Percentiles rank a stretch among this genome's conserved stretches.
These are phyloP conservation scores for Dorcus parallelipipedus DNA, from an alignment of 2,888 invertebrate species.

Conservation along the genomic window DNA sequence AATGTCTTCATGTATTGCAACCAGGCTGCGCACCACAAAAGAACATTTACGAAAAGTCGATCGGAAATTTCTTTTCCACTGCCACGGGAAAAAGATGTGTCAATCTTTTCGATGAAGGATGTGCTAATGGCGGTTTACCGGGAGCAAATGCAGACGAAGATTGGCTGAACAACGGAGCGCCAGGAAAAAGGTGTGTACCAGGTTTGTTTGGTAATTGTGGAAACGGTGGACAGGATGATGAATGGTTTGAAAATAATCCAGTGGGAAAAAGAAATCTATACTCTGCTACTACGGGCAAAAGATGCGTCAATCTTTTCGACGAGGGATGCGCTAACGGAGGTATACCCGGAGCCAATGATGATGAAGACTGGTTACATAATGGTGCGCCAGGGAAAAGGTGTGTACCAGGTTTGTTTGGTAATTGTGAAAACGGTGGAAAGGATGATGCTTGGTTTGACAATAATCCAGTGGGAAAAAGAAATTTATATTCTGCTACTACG, in stretches of 20 bases:
- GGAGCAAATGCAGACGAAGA: background rate
- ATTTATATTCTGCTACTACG: background rate
- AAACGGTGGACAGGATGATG: background rate
- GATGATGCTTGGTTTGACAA: background rate
- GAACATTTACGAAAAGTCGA: too few species aligned
- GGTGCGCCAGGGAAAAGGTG: background rate
- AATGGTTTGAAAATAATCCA: background rate
- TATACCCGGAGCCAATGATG: background rate
- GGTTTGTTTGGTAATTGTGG: background rate
- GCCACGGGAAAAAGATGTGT: conserved; percentile 9
- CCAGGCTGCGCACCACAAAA: too few species aligned
- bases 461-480: background rate
- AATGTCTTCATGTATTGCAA: too few species aligned
- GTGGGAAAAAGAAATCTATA: background rate
- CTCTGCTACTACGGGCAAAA: background rate
- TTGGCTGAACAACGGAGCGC: background rate
- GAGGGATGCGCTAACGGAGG: background rate
- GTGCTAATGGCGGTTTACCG: background rate
- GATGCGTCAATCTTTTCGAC: conserved; percentile 8
- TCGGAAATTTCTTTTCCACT: background rate
- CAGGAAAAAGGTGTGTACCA: background rate
- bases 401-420: too few species aligned
- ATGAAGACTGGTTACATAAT: conserved; percentile 9
- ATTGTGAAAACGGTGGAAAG: too few species aligned
- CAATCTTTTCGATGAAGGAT: conserved; percentile 4